Base-by-base conservation (phyloP, 2,888 invertebrate genomes). In the Desoria tigrina region DNA sequence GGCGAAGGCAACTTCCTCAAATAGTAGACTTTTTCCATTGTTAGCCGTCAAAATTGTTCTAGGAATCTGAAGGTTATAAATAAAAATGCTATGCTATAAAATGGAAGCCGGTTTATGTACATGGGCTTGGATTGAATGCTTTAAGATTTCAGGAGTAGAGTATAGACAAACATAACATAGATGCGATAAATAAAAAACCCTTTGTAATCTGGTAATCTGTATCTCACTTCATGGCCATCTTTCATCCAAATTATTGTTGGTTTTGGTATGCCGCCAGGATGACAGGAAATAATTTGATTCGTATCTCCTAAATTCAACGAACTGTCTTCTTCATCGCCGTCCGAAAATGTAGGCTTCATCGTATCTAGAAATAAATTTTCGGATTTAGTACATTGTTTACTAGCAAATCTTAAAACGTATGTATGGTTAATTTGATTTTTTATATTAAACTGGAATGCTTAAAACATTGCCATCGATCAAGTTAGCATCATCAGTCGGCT, bases 1-100 rank as follows among this genome's bases (percentile, higher is more conserved):
- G 2, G 37, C 42, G 16, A 2, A 57, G 21, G 42, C 16, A 49
- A 45, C 49, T 42, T 59, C 59, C 49, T 54, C 54, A 54, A 54
- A 54, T n/a, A 54, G 28, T 16, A 54, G 28, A 28, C 16, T 28
- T n/a, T 54, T 32, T 26, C 51, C 51, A 51, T 51, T 26, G 28
- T 54, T 54, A n/a, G n/a, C 54, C 2, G 28, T 18, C 26, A 54
- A 16, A n/a, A 54, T 32, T n/a, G 27, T 54, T 28, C 54, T 54
- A 4, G 54, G 54, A 54, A 54, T 26, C 54, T 54, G 26, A 6
- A 39, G n/a, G 14, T 11, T 14, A 39, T 39, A 11, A 14, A 39
- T 39, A 39, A 39, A 11, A 11, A 39, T 39, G 39, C 11, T 11
- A 39, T 11, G 14, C 14, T 39, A 39, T 14, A 39, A 11, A 39